Conservation (phyloP, 2,113 vertebrate genomes). For the Sander lucioperca region DNA sequence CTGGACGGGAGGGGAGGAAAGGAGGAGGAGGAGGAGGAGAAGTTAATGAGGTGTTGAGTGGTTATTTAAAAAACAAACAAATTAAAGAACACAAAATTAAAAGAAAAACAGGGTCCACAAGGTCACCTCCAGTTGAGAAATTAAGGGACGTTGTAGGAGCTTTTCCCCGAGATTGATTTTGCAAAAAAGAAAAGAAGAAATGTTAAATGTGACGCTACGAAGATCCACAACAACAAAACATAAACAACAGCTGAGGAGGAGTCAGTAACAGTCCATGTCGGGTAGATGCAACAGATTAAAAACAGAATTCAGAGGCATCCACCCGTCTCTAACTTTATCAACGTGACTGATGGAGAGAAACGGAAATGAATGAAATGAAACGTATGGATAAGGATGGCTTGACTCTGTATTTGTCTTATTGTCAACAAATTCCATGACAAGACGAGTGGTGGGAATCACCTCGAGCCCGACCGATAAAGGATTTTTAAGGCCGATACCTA, state of each 20-base stretch:
- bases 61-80: conserved; percentile 48
- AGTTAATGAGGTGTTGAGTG: conserved; percentile 71
- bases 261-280: not conserved
- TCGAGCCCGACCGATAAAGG: no score
- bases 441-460: no score
- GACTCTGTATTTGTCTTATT: no score
- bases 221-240: not conserved
- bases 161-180: not conserved
- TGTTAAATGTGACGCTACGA: no score
- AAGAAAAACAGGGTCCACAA: conserved; percentile 30
- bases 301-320: no score
- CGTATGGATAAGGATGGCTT: no score
- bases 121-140: conserved; percentile 29
- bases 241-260: not conserved
- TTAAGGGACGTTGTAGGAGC: not conserved
- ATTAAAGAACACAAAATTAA: conserved; percentile 49
- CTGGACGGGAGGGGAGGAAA: conserved; percentile 86
- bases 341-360: no score
- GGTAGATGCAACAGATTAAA: no score
- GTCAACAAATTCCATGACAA: no score
- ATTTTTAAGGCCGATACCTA: no score
- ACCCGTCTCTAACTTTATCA: no score
- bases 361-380: no score
- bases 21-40: conserved; percentile 73
- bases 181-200: not conserved